Base-by-base conservation (phyloP, 2,888 invertebrate species). In the Drosophila mercatorum region DNA sequence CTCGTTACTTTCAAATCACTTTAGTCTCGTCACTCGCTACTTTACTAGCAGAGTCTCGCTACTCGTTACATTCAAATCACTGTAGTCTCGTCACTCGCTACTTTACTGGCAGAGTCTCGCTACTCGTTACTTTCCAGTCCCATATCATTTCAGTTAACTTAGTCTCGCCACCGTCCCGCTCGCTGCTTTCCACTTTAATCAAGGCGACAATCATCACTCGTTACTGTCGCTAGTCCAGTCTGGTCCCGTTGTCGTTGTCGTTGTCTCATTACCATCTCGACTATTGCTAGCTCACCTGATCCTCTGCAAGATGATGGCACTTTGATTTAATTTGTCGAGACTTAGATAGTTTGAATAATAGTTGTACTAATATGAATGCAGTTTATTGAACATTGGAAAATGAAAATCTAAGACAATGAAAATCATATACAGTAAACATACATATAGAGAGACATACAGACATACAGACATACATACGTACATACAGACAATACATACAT, bases 331-430 rank as follows among this genome's bases (percentile, higher is more conserved):
- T 26, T 26, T 46, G n/a, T 41, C 6, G 43, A 10, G 43, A 10
- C 17, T 31, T 49, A 17, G 49, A 51, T 55, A n/a, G 14, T 62
- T 38, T 31, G 5, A 36, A 8, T 17, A 38, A 22, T 31, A 38
- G 22, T 68, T 41, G 43, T 57, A 69, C 59, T 36, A 61, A 49
- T 40, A 65, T 53, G 47, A 70, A 65, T 46, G 67, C 57, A 57
- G 36, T 57, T 44, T 22, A 57, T 44, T 22, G 34, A 57, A 57
- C 43, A 65, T 51, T 61, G 62, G 43, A 58, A 60, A 60, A 52
- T 55, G 22, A 73, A 65, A 62, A 62, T 58, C 80, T 78, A 79
- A 60, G 80, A 66, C 59, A 78, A 65, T 57, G 28, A 75, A 80
- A 75, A 75, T 78, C 56, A 80, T 59, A 71, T 49, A 63, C 56